Evolutionary conservation across 2,888 invertebrate species (phyloP), one percentile per base, ranked within the genome.

Genomic region (Operophtera brumata): DNA sequence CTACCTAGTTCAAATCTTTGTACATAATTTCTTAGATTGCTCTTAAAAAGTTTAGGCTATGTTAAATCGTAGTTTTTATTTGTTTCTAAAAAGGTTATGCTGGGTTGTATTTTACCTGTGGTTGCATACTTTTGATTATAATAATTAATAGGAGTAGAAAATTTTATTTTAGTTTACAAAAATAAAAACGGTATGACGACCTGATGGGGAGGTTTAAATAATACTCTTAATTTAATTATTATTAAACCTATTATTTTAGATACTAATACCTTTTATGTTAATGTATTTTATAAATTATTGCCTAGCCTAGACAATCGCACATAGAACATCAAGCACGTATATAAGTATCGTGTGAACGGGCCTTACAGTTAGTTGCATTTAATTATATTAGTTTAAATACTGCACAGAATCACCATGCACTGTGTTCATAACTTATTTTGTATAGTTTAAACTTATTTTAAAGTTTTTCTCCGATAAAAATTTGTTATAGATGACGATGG

Each of bases 341-440:
- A 20, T 2, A 30, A 49, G 20, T 48, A 47, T 60, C 51, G 62
- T 66, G 64, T 64, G 51, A 67, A 57, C 54, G 52, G 60, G 58
- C 60, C 65, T 66, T 70, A 65, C 65, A 68, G 30, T 30, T 30
- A 57, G 63, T 70, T 77, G 84, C 83, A 82, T 82, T 83, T 84
- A 81, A 69, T 77, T n/a, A 76, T 70, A 63, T 64, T 75, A 73
- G 61, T 65, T 72, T 40, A 54, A 65, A 45, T 51, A 57, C 57
- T 64, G 78, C 83, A 83, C 81, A 82, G 78, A 81, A 75, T 75
- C 78, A 80, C 79, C 78, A 73, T 73, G 57, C 63, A 75, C 75
- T 82, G 84, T 86, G 84, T 84, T 86, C 82, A 82, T 75, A 11
- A 36, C 6, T 2, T 13, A 11, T 8, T 5, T 13, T 30, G 7